These are phyloP conservation scores for Phyllotreta striolata DNA, from an alignment of 2,888 invertebrate species.

Conservation along the genomic window DNA sequence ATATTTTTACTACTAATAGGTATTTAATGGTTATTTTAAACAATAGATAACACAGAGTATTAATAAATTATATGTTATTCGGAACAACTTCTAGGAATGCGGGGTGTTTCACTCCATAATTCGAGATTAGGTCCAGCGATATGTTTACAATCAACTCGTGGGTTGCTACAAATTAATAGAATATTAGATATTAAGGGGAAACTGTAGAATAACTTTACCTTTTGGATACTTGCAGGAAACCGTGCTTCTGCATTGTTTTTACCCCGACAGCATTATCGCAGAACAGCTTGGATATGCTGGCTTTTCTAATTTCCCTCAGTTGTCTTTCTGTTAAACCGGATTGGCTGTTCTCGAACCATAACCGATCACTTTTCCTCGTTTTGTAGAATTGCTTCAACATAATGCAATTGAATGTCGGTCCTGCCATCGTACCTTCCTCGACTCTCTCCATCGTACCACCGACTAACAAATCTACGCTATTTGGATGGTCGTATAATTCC, in stretches of 20 bases:
- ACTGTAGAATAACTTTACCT: constrained; percentile 61
- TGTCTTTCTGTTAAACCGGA: constrained; percentile 78
- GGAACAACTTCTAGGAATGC: neutral
- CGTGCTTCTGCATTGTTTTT: constrained; percentile 69
- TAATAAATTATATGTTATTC: no score
- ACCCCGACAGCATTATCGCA: constrained; percentile 81
- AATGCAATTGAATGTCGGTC: constrained; percentile 88
- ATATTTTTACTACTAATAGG: no score
- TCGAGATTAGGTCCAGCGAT: constrained; percentile 11
- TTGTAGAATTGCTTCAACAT: constrained; percentile 85
- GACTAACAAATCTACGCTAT: constrained; percentile 85
- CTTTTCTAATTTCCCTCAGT: constrained; percentile 77
- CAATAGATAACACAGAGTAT: no score
- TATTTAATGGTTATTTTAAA: no score
- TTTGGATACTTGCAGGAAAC: constrained; percentile 69
- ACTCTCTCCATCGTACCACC: constrained; percentile 81
- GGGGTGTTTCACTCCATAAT: constrained; percentile 13
- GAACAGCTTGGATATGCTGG: constrained; percentile 76
- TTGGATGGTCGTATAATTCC: no score
- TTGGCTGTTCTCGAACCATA: constrained; percentile 74
- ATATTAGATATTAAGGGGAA: neutral
- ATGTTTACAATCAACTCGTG: neutral
- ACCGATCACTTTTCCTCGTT: constrained; percentile 84
- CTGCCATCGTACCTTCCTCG: constrained; percentile 77
- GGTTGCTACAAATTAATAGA: constrained; percentile 20